These are phyloP conservation scores for Protula sp. DNA, from an alignment of 2,888 invertebrate genomes.

Conservation along the genomic window DNA sequence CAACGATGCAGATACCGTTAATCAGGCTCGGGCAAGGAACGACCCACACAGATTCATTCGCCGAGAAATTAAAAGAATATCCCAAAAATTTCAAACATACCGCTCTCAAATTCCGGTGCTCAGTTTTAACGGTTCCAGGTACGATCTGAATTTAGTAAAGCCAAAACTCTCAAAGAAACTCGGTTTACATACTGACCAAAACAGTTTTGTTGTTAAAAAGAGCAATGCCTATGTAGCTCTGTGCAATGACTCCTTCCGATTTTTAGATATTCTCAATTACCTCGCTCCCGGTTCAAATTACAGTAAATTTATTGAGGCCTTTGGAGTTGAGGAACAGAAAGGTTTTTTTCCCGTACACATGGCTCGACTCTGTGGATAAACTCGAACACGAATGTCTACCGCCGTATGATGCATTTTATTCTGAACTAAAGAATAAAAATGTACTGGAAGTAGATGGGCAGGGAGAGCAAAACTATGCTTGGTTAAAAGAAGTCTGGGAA, in stretches of 20 bases:
- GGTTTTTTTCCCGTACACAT: neutral
- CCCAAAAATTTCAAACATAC: too few species aligned
- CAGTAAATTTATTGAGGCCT: neutral
- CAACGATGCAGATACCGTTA: neutral
- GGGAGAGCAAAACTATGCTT: neutral
- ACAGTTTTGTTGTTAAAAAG: neutral
- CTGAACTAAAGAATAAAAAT: neutral
- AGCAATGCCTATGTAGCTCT: neutral
- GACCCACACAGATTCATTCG: too few species aligned
- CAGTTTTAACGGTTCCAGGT: neutral
- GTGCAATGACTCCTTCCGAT: neutral
- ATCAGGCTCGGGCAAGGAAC: neutral
- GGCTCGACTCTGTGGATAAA: neutral
- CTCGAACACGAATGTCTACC: neutral
- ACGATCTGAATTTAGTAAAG: neutral
- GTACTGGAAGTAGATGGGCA: neutral
- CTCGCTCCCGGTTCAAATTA: neutral
- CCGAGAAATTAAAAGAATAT: too few species aligned
- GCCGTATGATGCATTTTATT: neutral
- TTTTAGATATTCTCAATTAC: neutral
- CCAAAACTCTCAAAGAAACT: neutral
- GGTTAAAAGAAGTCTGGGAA: constrained; percentile 13
- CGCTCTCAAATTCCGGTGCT: neutral
- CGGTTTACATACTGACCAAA: neutral
- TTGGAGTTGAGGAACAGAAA: neutral